Evolutionary conservation across 2,113 vertebrate genomes (phyloP).

Genomic region (Gnathonemus longibarbis): DNA sequence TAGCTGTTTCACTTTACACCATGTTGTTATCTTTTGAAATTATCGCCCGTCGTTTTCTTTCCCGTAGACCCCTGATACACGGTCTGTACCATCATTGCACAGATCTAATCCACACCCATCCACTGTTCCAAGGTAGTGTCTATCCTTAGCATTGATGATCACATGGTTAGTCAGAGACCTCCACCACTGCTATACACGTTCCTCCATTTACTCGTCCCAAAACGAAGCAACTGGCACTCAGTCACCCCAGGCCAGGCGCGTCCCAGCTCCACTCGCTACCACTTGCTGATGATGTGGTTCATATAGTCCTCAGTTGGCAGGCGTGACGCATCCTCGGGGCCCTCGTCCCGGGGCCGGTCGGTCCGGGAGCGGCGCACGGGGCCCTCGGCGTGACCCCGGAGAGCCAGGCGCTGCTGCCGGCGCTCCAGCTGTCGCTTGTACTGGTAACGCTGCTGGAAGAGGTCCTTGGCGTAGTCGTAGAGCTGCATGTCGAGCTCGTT

Average conservation of each 20-base stretch:
- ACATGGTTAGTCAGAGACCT: background rate
- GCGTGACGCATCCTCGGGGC: slow-evolving; percentile 62
- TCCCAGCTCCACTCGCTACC: slow-evolving; percentile 51
- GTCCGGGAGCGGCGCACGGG: slow-evolving; percentile 63
- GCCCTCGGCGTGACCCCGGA: slow-evolving; percentile 63
- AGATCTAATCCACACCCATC: background rate
- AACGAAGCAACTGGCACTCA: background rate
- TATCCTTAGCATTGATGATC: background rate
- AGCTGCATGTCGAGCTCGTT: slow-evolving; percentile 93
- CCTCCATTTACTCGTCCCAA: background rate
- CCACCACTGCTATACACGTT: background rate
- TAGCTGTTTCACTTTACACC: background rate
- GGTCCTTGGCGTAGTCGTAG: slow-evolving; percentile 93
- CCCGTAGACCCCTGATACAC: background rate
- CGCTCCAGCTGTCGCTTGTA: slow-evolving; percentile 78
- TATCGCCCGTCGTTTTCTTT: background rate
- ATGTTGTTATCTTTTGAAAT: background rate
- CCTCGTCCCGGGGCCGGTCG: slow-evolving; percentile 59
- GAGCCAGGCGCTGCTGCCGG: slow-evolving; percentile 71
- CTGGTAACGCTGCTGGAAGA: slow-evolving; percentile 90
- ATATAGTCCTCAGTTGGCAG: slow-evolving; percentile 78
- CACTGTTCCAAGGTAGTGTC: background rate
- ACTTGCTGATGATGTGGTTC: slow-evolving; percentile 81
- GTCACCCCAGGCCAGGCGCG: background rate
- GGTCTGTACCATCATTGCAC: background rate